Conservation (phyloP, 2,113 vertebrate genomes). For the Prochilodus magdalenae region DNA sequence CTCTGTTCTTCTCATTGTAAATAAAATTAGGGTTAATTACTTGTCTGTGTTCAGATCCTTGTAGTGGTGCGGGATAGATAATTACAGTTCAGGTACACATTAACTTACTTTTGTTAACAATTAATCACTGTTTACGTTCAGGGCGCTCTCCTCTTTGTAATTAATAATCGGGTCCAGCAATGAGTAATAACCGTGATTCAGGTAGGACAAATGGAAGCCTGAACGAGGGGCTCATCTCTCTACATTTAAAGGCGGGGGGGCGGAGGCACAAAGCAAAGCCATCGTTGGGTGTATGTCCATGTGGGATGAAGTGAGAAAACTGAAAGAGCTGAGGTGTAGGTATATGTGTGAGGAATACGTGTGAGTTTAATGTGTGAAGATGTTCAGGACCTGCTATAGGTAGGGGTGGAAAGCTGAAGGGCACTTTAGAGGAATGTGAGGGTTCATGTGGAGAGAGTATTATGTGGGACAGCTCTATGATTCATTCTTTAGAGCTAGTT, state of each 20-base stretch:
- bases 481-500: conserved; percentile 8
- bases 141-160: conserved; percentile 74
- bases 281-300: background rate
- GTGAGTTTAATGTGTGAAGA: conserved; percentile 16
- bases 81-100: conserved; percentile 83
- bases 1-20: conserved; percentile 52
- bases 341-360: conserved; percentile 23
- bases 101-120: conserved; percentile 85
- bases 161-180: conserved; percentile 80
- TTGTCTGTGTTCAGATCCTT: conserved; percentile 72
- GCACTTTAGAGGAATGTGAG: conserved; percentile 25
- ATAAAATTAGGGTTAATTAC: conserved; percentile 79
- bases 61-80: conserved; percentile 71
- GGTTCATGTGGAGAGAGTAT: background rate
- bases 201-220: conserved; percentile 45
- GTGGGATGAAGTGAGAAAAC: background rate
- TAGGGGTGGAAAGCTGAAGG: conserved; percentile 1
- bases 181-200: conserved; percentile 76
- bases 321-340: conserved; percentile 18
- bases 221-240: background rate
- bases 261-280: background rate
- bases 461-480: background rate
- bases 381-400: conserved; percentile 4
- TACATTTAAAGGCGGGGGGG: background rate
- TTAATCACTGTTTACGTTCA: conserved; percentile 83